Base-by-base conservation (phyloP, 2,113 vertebrate species). In the Gymnarchus niloticus region DNA sequence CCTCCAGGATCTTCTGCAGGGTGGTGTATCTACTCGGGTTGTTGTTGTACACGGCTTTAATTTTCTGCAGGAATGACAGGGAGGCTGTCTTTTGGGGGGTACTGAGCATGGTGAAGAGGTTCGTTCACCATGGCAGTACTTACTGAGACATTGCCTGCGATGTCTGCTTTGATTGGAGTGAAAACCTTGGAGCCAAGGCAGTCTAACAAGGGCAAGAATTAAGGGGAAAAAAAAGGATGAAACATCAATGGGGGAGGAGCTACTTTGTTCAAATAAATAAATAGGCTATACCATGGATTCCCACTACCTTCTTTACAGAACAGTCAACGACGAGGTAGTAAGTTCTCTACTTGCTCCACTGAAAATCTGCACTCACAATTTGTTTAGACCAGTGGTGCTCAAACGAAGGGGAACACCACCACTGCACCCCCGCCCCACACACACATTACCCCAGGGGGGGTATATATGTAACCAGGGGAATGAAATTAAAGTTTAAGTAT, bases 121-220 rank as follows among this genome's bases (percentile, higher is more conserved):
- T 1, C 41, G 14, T 37, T 14, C 3, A 4, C 28, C 37, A 14
- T 25, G 21, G 37, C 51, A 41, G 10, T 56, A 93, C 95, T 84
- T 94, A 99, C 98, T 90, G 95, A 96, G 88, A 99, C 97, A 91
- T 99, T 99, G 17, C 96, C 95, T 2, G 92, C 86, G 82, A 99
- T 93, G 88, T 99, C 98, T 0, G 97, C 95, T 88, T 98, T 99
- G 91, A 99, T 94, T 0, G 98, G 98, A 0, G 96, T 95, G 86
- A 98, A 99, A 69, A 99, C 94, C 0, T 96, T 93, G 0, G 97
- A 94, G 19, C 98, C 98, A 3, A 99, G 94, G 91, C 97, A 98
- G 80, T 99, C 98, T 99, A 86, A 46, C 14, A 83, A 51, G 1
- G 52, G 17, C 7, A 82, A 48, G 44, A 48, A 10, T 28, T 78